Evolutionary conservation across 2,888 invertebrate genomes (phyloP).

Genomic region (Harmothoe impar): DNA sequence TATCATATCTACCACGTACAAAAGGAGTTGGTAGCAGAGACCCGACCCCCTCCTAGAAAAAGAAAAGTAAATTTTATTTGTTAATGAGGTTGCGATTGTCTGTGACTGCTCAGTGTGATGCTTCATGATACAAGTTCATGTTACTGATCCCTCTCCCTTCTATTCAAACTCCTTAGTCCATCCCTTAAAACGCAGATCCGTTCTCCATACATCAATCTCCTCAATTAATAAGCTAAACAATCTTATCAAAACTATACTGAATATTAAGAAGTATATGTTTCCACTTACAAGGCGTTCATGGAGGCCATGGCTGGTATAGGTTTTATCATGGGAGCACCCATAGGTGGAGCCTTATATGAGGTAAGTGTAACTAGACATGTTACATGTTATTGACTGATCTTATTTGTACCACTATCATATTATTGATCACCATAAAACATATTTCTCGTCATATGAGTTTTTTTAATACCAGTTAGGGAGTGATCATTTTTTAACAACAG

Average conservation of each 20-base stretch:
- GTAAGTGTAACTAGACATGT: background rate
- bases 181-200: background rate
- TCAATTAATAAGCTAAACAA: background rate
- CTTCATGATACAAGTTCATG: background rate
- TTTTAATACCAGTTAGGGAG: background rate
- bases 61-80: no score
- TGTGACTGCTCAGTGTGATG: no score
- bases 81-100: no score
- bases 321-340: slow-evolving; percentile 5
- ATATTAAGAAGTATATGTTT: background rate
- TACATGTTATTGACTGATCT: background rate
- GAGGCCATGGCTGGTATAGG: slow-evolving; percentile 37
- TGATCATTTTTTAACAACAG: no score
- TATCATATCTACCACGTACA: no score
- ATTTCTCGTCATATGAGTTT: background rate
- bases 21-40: background rate
- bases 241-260: background rate
- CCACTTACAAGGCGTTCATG: slow-evolving; percentile 13
- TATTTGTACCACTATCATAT: background rate
- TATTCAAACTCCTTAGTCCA: background rate
- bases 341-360: slow-evolving; percentile 18
- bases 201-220: background rate
- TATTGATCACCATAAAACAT: background rate
- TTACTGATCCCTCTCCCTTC: background rate
- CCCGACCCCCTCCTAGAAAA: no score